Evolutionary conservation across 2,888 invertebrate species (phyloP).

Genomic region (Chrysomela aeneicollis): DNA sequence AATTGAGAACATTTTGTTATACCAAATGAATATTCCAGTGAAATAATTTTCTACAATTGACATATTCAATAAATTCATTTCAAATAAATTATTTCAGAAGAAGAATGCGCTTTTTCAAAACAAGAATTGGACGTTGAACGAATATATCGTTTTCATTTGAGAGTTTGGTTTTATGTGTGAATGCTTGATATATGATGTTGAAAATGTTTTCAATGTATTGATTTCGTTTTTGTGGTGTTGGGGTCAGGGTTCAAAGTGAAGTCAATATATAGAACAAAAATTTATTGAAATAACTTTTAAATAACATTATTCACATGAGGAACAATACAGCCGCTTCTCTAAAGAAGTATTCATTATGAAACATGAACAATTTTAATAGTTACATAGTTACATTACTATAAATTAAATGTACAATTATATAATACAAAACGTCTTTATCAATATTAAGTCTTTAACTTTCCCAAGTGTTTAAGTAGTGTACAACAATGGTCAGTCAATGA

Average conservation of each 20-base stretch:
- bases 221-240: neutral
- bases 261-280: slow-evolving; percentile 59
- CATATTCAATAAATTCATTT: too few species aligned
- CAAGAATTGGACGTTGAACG: too few species aligned
- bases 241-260: slow-evolving; percentile 32
- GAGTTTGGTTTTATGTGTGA: too few species aligned
- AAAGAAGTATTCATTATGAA: slow-evolving; percentile 58
- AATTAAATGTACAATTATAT: slow-evolving; percentile 59
- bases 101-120: too few species aligned
- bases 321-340: slow-evolving; percentile 61
- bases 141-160: too few species aligned
- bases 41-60: too few species aligned
- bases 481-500: slow-evolving; percentile 51
- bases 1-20: too few species aligned
- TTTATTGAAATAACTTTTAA: slow-evolving; percentile 60
- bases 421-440: slow-evolving; percentile 61
- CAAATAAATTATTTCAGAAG: too few species aligned
- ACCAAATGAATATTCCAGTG: too few species aligned
- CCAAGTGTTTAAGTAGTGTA: slow-evolving; percentile 57
- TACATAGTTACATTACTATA: slow-evolving; percentile 59
- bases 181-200: too few species aligned
- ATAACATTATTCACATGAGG: slow-evolving; percentile 60
- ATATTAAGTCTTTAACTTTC: slow-evolving; percentile 60
- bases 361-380: slow-evolving; percentile 61
- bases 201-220: slow-evolving; percentile 12